A percentile compares a stretch with the other conserved stretches of the same genome.
Evolutionary conservation across 1,140 invertebrate species (phyloP).

Genomic region (Diorhabda sublineata): DNA sequence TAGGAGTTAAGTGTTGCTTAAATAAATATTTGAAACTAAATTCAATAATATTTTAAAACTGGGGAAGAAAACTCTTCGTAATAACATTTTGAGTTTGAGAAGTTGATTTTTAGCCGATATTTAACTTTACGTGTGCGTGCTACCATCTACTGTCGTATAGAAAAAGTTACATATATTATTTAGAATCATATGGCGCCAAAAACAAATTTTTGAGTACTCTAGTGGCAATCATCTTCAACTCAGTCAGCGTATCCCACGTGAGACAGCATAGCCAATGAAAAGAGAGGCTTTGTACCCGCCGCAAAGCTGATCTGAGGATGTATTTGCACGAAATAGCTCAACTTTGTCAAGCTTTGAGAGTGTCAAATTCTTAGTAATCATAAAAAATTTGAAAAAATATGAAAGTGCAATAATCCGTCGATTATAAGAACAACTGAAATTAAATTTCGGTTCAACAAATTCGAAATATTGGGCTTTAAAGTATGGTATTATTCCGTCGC

Average conservation of each 20-base stretch:
- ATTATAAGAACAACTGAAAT: constrained; percentile 25
- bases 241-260: constrained; percentile 47
- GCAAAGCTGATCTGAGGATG: constrained; percentile 54
- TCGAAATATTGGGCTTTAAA: constrained; percentile 34
- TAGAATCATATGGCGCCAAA: constrained; percentile 9
- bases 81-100: too few relatives aligned
- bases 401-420: constrained; percentile 29
- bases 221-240: constrained; percentile 31
- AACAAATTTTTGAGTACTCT: not conserved
- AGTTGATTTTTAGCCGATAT: too few relatives aligned
- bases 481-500: constrained; percentile 53
- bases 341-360: constrained; percentile 42
- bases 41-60: too few relatives aligned
- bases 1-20: too few relatives aligned
- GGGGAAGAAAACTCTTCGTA: too few relatives aligned
- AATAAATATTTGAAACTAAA: too few relatives aligned
- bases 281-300: constrained; percentile 56
- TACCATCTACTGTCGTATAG: not conserved
- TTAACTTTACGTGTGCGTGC: not conserved
- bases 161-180: not conserved
- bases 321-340: constrained; percentile 52
- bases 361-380: constrained; percentile 30
- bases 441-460: constrained; percentile 28
- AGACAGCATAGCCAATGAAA: constrained; percentile 52
- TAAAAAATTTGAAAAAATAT: constrained; percentile 19